Evolutionary conservation across 2,888 invertebrate species (phyloP).

Genomic region (Aporophyla nigra): DNA sequence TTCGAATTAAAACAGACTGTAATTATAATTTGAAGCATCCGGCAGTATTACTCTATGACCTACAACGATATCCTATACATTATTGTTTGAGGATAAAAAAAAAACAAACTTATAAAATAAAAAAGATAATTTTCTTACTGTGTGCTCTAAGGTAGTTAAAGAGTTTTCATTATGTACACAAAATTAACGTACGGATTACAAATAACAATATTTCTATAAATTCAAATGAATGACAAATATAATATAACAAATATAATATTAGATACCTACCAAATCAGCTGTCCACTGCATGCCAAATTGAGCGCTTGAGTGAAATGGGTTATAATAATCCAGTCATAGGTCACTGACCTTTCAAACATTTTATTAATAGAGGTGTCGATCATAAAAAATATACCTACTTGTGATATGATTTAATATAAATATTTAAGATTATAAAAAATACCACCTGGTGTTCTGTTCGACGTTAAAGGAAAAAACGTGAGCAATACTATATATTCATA

Average conservation of each 20-base stretch:
- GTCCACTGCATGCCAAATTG: conserved; percentile 7
- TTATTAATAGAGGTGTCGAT: conserved; percentile 29
- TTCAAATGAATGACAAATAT: not conserved
- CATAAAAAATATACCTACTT: not conserved
- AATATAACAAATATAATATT: not conserved
- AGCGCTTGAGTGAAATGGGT: conserved; percentile 39
- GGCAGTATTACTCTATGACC: too few species aligned
- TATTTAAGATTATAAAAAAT: conserved; percentile 3
- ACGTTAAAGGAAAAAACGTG: not conserved
- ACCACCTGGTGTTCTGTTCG: conserved; percentile 2
- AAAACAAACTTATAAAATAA: not conserved
- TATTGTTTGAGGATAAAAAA: too few species aligned
- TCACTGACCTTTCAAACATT: conserved; percentile 44
- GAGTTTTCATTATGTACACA: not conserved
- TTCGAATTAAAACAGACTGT: not conserved
- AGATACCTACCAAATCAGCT: not conserved
- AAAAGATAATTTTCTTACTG: not conserved
- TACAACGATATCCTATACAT: too few species aligned
- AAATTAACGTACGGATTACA: not conserved
- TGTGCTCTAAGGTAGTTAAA: not conserved
- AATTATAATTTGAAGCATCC: not conserved
- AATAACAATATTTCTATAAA: not conserved
- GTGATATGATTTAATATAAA: conserved; percentile 31
- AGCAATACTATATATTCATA: conserved; percentile 5
- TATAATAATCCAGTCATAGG: conserved; percentile 39